These are phyloP conservation scores for Rhopalosiphum nymphaeae DNA, from an alignment of 2,888 invertebrate species.

Conservation along the genomic window DNA sequence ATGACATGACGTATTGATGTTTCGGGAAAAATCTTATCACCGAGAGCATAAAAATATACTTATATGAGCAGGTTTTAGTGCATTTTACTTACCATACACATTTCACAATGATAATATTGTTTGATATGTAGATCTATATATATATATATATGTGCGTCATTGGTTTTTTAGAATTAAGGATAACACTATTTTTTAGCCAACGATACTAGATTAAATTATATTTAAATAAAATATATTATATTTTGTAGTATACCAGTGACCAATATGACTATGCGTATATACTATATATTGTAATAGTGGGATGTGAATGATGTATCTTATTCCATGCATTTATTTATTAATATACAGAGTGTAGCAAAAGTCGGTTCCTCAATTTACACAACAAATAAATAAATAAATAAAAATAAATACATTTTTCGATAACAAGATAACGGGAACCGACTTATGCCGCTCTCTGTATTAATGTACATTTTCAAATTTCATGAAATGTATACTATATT, in stretches of 20 bases:
- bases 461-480: constrained; percentile 3
- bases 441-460: too few species aligned
- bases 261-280: not conserved
- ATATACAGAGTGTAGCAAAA: too few species aligned
- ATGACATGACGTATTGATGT: not conserved
- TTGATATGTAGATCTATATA: not conserved
- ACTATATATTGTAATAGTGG: not conserved
- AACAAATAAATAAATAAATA: too few species aligned
- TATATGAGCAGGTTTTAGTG: not conserved
- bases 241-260: not conserved
- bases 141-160: not conserved
- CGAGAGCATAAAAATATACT: not conserved
- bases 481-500: not conserved
- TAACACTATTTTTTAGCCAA: not conserved
- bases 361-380: too few species aligned
- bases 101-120: not conserved
- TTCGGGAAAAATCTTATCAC: not conserved
- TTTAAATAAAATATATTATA: not conserved
- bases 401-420: too few species aligned
- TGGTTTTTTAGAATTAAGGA: not conserved
- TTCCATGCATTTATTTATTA: not conserved
- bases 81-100: not conserved
- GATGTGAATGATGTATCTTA: not conserved
- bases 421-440: too few species aligned
- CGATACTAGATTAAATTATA: not conserved